Base-by-base conservation (phyloP, 2,888 invertebrate species). In the Watsonalla binaria region DNA sequence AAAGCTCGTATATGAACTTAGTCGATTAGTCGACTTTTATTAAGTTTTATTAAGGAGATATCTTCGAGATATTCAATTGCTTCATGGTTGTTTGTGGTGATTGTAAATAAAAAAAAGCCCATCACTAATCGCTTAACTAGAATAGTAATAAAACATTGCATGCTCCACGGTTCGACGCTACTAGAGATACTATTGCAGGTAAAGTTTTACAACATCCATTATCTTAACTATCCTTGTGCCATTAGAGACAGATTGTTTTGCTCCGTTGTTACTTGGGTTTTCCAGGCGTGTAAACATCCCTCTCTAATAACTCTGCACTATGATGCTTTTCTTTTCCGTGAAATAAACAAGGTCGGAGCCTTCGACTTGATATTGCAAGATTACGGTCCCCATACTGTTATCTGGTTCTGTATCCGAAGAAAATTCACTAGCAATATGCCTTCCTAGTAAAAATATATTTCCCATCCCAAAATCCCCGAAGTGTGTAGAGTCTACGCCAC, bases 211-310 rank as follows among this genome's bases (percentile, higher is more conserved):
- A 49, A 35, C 49, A 13, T 37, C 24, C 14, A 49, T 37, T 49
- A 49, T 15, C 49, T 49, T 11, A 15, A 49, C 49, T 15, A 49
- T 37, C 37, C 37, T 37, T 49, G 15, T 15, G 39, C 37, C 37
- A 49, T 49, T 49, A 49, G 39, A 49, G 15, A 49, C 49, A 9
- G 49, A 49, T 49, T 37, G 49, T 49, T 49, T 49, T 49, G 15
- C 37, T n/a, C 14, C 15, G 49, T 37, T 49, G 37, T 39, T 8
- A 9, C 37, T 15, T 49, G 14, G 15, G 8, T 49, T 49, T 49
- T 49, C 6, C 15, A 37, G 37, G 37, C 8, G 9, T 49, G 14
- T 15, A 37, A 49, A 49, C 37, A 37, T 35, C 35, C 8, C 13
- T 35, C 47, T 47, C 13, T 34, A 15, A 47, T 33, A 9, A 6